A percentile compares a stretch with the other conserved stretches of the same genome.
phyloP scores from a whole-genome alignment of 2,888 invertebrate species.

The Latrodectus hesperus region DNA sequence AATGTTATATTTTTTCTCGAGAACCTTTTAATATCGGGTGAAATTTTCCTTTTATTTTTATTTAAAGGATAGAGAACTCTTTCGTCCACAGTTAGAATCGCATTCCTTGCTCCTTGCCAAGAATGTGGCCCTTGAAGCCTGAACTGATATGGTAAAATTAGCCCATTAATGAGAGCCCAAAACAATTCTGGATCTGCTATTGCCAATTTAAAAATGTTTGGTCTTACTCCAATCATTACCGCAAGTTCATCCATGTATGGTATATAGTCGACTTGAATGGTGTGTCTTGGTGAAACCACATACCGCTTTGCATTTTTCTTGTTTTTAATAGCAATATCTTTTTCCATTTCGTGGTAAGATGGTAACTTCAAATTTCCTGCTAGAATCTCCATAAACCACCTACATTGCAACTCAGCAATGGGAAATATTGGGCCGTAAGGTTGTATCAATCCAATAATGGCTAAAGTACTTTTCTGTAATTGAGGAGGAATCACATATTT shows the following conservation, averaged over 20 bases:
- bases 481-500: conserved; percentile 76
- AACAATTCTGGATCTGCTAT: conserved; percentile 72
- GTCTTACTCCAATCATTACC: conserved; percentile 74
- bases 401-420: conserved; percentile 88
- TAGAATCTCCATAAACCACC: conserved; percentile 76
- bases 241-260: conserved; percentile 76
- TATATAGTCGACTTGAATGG: conserved; percentile 69
- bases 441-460: conserved; percentile 87
- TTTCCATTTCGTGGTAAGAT: conserved; percentile 79
- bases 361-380: conserved; percentile 80
- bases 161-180: conserved; percentile 73
- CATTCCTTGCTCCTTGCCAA: conserved; percentile 76
- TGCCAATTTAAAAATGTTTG: conserved; percentile 73
- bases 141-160: conserved; percentile 74
- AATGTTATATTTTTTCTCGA: too few species aligned
- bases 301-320: conserved; percentile 83
- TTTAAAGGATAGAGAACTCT: conserved; percentile 61
- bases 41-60: too few species aligned
- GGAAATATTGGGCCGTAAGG: conserved; percentile 86
- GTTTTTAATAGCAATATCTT: conserved; percentile 78
- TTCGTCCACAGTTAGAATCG: conserved; percentile 73
- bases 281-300: conserved; percentile 80
- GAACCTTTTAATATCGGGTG: too few species aligned
- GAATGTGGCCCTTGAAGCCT: conserved; percentile 74
- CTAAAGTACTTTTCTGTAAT: conserved; percentile 85